phyloP scores from a whole-genome alignment of 1,140 invertebrate genomes.

The Episyrphus balteatus region DNA sequence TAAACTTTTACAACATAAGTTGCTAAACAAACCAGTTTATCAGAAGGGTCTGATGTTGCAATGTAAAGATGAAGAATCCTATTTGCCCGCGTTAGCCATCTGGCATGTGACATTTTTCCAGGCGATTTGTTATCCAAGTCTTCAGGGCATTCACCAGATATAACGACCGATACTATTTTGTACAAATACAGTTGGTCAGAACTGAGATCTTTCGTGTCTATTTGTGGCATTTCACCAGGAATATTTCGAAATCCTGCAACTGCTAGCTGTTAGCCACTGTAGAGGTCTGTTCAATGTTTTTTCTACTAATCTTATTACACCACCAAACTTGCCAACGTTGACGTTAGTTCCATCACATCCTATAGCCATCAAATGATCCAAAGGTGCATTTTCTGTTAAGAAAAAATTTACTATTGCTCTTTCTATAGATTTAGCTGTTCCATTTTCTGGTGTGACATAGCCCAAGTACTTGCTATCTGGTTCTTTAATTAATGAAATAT shows the following conservation, averaged over 20 bases:
- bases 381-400: constrained; percentile 6
- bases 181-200: constrained; percentile 24
- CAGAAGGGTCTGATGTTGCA: constrained; percentile 11
- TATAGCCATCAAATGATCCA: constrained; percentile 8
- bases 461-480: constrained; percentile 18
- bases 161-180: constrained; percentile 15
- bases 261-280: constrained; percentile 9
- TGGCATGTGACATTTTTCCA: constrained; percentile 22
- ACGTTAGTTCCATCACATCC: constrained; percentile 18
- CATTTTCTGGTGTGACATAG: constrained; percentile 14
- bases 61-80: too few species aligned
- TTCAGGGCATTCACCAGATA: constrained; percentile 12
- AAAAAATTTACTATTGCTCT: constrained; percentile 12
- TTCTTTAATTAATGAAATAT: constrained; percentile 19
- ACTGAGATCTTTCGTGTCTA: constrained; percentile 12
- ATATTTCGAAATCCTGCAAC: too few species aligned
- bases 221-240: constrained; percentile 6
- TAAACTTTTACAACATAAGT: constrained; percentile 25
- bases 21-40: constrained; percentile 13
- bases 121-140: constrained; percentile 19
- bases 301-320: constrained; percentile 15
- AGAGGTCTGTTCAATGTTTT: constrained; percentile 8
- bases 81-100: constrained; percentile 33
- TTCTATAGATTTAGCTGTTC: constrained; percentile 1
- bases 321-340: constrained; percentile 14